phyloP scores from a whole-genome alignment of 2,888 invertebrate genomes.

The Mesorhabditis sp. region DNA sequence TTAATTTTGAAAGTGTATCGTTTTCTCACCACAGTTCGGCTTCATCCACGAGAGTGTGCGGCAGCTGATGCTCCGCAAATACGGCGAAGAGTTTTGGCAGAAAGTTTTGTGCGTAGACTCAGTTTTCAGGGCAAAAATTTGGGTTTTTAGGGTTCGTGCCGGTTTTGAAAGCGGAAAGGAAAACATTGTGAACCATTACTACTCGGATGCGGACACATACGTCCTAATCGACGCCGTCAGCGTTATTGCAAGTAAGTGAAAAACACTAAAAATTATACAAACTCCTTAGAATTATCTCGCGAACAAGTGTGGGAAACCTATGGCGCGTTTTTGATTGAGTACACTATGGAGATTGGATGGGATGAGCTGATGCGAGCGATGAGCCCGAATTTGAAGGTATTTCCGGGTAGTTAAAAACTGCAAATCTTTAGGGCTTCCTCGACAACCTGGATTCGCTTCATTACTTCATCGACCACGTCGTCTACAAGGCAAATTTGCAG shows the following conservation, averaged over 20 bases:
- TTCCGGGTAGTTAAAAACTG: not conserved
- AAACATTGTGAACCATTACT: constrained; percentile 55
- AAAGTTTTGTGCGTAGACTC: constrained; percentile 41
- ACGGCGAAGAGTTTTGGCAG: constrained; percentile 54
- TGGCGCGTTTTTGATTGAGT: constrained; percentile 53
- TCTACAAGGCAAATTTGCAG: constrained; percentile 54
- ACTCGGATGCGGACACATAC: constrained; percentile 54
- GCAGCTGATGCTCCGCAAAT: constrained; percentile 46
- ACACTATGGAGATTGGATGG: constrained; percentile 56
- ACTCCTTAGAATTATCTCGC: constrained; percentile 43
- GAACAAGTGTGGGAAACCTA: constrained; percentile 57
- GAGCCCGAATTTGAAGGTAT: constrained; percentile 52
- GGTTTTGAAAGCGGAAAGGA: constrained; percentile 57
- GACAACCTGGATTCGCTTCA: constrained; percentile 95
- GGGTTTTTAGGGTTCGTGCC: constrained; percentile 29
- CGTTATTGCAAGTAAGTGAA: constrained; percentile 39
- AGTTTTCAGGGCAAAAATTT: constrained; percentile 2
- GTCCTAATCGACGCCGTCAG: constrained; percentile 50
- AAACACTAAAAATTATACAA: not conserved
- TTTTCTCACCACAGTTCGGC: constrained; percentile 42
- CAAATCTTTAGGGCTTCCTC: constrained; percentile 71
- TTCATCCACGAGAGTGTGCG: constrained; percentile 56
- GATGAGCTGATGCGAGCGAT: constrained; percentile 52
- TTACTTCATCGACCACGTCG: constrained; percentile 56
- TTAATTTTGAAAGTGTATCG: not conserved